These are phyloP conservation scores for Polydrusus tereticollis DNA, from an alignment of 2,888 invertebrate species.

Conservation along the genomic window DNA sequence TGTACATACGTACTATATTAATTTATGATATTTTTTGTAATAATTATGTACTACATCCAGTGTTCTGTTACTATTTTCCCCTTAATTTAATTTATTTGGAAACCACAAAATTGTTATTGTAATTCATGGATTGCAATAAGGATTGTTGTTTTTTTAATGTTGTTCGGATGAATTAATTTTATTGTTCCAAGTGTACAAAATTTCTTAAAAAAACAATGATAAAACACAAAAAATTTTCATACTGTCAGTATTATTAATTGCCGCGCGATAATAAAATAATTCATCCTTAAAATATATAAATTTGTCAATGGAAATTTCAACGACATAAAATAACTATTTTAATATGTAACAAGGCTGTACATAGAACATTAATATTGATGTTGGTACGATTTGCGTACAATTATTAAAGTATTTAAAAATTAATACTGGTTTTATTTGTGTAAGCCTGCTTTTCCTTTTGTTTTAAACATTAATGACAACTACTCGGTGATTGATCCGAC, in stretches of 20 bases:
- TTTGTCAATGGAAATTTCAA: conserved; percentile 61
- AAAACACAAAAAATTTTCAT: conserved; percentile 55
- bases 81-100: conserved; percentile 54
- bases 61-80: conserved; percentile 53
- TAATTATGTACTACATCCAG: conserved; percentile 63
- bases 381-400: conserved; percentile 66
- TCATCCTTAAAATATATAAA: conserved; percentile 55
- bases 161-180: conserved; percentile 51
- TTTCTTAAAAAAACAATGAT: conserved; percentile 54
- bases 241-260: conserved; percentile 63
- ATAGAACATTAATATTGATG: conserved; percentile 66
- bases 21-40: conserved; percentile 60
- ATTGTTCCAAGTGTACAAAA: conserved; percentile 61
- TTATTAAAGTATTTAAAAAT: conserved; percentile 59
- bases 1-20: conserved; percentile 63
- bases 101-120: conserved; percentile 55
- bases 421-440: conserved; percentile 7
- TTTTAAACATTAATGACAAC: no score
- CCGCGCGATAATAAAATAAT: conserved; percentile 54
- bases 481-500: no score
- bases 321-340: conserved; percentile 65
- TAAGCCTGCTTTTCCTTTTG: no score
- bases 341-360: conserved; percentile 67
- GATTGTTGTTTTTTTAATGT: conserved; percentile 41
- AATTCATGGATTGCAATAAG: conserved; percentile 50